Evolutionary conservation across 2,888 invertebrate species (phyloP).

Genomic region (Ceramica pisi): DNA sequence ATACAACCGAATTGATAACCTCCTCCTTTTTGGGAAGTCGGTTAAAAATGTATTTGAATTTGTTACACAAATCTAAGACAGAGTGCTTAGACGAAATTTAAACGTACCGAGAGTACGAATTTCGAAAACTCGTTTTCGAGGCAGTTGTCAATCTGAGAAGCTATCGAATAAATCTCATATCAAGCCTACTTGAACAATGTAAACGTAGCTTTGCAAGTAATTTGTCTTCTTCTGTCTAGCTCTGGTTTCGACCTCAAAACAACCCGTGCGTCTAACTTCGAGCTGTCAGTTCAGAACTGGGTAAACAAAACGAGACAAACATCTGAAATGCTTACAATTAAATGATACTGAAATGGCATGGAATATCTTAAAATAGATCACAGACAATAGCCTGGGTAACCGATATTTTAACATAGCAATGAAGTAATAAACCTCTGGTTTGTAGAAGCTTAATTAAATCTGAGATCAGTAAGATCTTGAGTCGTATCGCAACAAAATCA

Average conservation of each 20-base stretch:
- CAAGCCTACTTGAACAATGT: constrained; percentile 7
- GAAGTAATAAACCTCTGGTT: neutral
- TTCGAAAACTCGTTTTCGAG: neutral
- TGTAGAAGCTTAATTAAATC: constrained; percentile 19
- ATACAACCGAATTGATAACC: too few species aligned
- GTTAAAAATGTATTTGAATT: too few species aligned
- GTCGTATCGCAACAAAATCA: neutral
- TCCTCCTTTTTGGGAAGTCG: too few species aligned
- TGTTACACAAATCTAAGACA: neutral
- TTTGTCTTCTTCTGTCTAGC: constrained; percentile 55
- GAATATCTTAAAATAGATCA: constrained; percentile 34
- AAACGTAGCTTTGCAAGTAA: constrained; percentile 32
- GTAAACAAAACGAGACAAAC: constrained; percentile 45
- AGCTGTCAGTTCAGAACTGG: constrained; percentile 36
- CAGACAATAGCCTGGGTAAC: neutral
- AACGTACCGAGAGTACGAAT: neutral
- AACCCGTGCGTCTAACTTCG: constrained; percentile 47
- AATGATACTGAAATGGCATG: constrained; percentile 43
- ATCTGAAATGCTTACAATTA: constrained; percentile 40
- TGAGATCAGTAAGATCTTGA: neutral
- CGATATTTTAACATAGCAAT: constrained; percentile 10
- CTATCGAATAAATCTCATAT: constrained; percentile 4
- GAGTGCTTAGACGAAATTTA: neutral
- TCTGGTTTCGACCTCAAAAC: constrained; percentile 50
- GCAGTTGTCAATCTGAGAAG: neutral